These are phyloP conservation scores for Ophonus ardosiacus DNA, from an alignment of 2,888 invertebrate species.

Conservation along the genomic window DNA sequence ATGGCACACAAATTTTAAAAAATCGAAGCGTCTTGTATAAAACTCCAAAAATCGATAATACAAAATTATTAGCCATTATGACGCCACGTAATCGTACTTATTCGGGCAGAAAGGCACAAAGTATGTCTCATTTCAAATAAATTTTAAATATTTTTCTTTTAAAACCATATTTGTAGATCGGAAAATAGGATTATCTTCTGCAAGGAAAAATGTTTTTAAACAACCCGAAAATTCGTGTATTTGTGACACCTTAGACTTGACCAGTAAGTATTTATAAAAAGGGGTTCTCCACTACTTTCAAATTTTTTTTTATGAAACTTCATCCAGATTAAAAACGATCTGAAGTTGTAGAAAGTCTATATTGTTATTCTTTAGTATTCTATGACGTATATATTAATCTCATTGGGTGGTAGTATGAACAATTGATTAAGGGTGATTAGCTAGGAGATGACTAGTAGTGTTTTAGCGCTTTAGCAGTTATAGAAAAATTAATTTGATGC, in stretches of 20 bases:
- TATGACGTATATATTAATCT: too few species aligned
- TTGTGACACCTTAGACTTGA: background rate
- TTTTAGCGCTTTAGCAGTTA: too few species aligned
- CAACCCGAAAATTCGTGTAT: background rate
- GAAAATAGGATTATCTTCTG: constrained; percentile 65
- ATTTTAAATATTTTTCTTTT: background rate
- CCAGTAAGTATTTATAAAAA: background rate
- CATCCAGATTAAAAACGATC: too few species aligned
- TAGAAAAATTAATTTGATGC: too few species aligned
- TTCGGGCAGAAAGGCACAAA: constrained; percentile 17
- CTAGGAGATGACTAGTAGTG: too few species aligned
- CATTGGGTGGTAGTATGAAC: too few species aligned
- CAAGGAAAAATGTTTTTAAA: constrained; percentile 62
- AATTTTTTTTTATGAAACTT: too few species aligned
- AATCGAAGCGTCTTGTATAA: constrained; percentile 72
- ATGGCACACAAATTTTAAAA: constrained; percentile 71
- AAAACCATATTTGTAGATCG: constrained; percentile 33
- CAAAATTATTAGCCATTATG: constrained; percentile 20
- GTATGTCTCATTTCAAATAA: constrained; percentile 6
- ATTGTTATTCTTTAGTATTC: too few species aligned
- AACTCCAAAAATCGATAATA: constrained; percentile 67
- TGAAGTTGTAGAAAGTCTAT: too few species aligned
- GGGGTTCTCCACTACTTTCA: too few species aligned
- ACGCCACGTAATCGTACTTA: constrained; percentile 9
- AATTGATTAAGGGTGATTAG: too few species aligned